Conservation (phyloP, 2,888 invertebrate species). For the Heliconius erato region DNA sequence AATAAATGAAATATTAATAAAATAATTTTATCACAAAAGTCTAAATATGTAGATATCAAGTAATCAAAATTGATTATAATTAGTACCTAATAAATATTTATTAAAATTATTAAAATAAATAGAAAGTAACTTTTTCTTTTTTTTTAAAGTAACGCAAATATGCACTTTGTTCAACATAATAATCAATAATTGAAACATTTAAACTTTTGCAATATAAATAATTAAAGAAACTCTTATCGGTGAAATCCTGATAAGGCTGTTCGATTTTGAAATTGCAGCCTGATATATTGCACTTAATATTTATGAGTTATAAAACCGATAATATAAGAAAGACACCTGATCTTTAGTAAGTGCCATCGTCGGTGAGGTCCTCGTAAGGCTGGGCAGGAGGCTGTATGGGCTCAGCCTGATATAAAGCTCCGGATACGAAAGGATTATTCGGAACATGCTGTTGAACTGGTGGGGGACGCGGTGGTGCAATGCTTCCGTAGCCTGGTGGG, state of each 20-base stretch:
- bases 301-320: conserved; percentile 19
- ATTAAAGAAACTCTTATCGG: neutral
- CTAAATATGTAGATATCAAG: neutral
- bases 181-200: neutral
- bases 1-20: neutral
- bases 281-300: conserved; percentile 22
- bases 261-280: conserved; percentile 13
- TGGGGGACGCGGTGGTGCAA: conserved; percentile 74
- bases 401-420: conserved; percentile 87
- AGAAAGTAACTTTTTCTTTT: neutral
- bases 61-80: neutral
- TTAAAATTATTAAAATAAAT: neutral
- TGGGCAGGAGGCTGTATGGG: conserved; percentile 88
- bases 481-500: conserved; percentile 75
- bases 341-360: conserved; percentile 74
- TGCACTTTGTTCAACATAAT: neutral
- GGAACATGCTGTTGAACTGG: conserved; percentile 86
- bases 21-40: neutral
- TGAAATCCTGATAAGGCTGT: conserved; percentile 18
- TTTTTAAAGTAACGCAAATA: neutral
- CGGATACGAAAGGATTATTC: conserved; percentile 86
- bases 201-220: neutral
- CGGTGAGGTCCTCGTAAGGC: conserved; percentile 79
- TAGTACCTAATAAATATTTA: no score
- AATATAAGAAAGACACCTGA: neutral